phyloP scores from a whole-genome alignment of 2,888 invertebrate species.

The Sphecodes monilicornis region DNA sequence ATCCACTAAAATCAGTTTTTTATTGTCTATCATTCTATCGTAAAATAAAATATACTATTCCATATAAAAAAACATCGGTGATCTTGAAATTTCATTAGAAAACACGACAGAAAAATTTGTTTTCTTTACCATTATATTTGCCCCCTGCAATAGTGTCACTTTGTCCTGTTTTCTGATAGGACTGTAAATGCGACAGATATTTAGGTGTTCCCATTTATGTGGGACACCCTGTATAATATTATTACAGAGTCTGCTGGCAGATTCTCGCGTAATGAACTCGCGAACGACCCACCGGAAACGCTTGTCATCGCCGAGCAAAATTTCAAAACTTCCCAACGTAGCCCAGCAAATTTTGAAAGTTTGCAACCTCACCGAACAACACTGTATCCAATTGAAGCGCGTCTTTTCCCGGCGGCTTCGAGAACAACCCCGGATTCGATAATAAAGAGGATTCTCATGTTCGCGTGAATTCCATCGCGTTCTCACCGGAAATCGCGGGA shows the following conservation, averaged over 20 bases:
- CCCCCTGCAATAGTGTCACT: no score
- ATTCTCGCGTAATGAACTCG: not conserved
- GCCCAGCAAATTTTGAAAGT: not conserved
- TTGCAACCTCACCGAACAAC: not conserved
- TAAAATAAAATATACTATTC: no score
- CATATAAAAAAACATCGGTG: no score
- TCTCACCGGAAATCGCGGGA: not conserved
- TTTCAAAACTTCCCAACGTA: not conserved
- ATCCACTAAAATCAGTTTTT: no score
- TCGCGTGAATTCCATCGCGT: not conserved
- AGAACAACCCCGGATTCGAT: not conserved
- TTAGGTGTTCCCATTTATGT: no score
- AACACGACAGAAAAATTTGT: no score
- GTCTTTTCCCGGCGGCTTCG: not conserved
- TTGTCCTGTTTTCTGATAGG: no score
- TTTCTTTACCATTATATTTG: no score
- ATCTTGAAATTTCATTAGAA: no score
- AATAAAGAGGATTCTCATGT: not conserved
- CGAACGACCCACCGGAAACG: not conserved
- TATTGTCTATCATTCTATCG: no score
- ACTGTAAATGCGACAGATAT: no score
- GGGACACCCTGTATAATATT: no score
- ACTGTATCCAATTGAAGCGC: not conserved
- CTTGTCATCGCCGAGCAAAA: not conserved
- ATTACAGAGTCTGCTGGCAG: not conserved